A percentile compares a stretch with the other conserved stretches of the same genome.
Evolutionary conservation across 2,888 invertebrate genomes (phyloP).

Genomic region (Trichopria drosophilae): DNA sequence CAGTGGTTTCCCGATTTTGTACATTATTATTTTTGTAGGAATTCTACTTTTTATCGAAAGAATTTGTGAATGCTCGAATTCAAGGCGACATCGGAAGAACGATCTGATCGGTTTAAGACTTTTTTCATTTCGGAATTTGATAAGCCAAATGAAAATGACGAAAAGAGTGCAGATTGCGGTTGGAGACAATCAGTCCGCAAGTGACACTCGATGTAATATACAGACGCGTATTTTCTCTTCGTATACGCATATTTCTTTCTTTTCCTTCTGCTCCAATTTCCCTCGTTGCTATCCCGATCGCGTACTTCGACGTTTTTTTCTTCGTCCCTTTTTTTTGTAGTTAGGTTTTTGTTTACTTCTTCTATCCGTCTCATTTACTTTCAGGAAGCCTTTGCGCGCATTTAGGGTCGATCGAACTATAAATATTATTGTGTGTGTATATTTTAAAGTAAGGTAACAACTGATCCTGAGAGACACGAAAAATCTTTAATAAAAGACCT

Average conservation of each 20-base stretch:
- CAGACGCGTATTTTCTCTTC: slow-evolving; percentile 38
- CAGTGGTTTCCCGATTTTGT: slow-evolving; percentile 4
- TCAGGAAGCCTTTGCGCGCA: slow-evolving; percentile 20
- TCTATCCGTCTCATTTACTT: slow-evolving; percentile 35
- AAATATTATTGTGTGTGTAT: slow-evolving; percentile 40
- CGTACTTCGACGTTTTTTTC: slow-evolving; percentile 21
- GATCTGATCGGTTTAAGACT: neutral
- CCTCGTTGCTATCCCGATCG: slow-evolving; percentile 11
- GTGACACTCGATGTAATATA: slow-evolving; percentile 50
- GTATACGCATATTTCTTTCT: slow-evolving; percentile 20
- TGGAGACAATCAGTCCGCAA: slow-evolving; percentile 36
- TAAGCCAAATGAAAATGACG: slow-evolving; percentile 31
- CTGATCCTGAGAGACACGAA: slow-evolving; percentile 37
- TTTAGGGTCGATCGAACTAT: slow-evolving; percentile 37
- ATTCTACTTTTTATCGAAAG: no score
- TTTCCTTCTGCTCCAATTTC: slow-evolving; percentile 18
- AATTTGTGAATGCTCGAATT: no score
- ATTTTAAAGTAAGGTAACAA: slow-evolving; percentile 39
- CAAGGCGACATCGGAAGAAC: neutral
- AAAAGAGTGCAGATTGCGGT: slow-evolving; percentile 22
- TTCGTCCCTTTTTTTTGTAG: slow-evolving; percentile 28
- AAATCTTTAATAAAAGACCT: slow-evolving; percentile 49
- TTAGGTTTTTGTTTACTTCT: slow-evolving; percentile 36
- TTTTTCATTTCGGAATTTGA: neutral
- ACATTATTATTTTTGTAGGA: no score